Conservation (phyloP, 1,140 invertebrate genomes). For the Polypedilum pembai region DNA sequence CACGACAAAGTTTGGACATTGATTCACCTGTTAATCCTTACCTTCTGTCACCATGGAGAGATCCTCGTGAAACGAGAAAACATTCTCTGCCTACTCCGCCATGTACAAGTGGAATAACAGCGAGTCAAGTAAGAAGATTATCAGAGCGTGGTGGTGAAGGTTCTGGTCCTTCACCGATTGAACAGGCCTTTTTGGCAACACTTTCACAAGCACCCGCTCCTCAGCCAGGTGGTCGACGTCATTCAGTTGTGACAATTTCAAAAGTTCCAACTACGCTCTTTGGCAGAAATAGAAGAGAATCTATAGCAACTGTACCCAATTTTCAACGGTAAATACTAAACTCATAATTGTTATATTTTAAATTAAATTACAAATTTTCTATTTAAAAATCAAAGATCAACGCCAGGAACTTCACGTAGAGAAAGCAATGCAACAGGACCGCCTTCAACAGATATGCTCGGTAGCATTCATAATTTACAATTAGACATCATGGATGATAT, state of each 20-base stretch:
- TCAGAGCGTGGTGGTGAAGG: conserved; percentile 69
- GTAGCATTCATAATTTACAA: conserved; percentile 71
- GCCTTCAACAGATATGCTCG: conserved; percentile 59
- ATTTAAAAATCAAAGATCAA: conserved; percentile 32
- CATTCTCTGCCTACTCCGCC: conserved; percentile 73
- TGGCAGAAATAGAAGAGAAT: conserved; percentile 66
- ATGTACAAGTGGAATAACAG: conserved; percentile 73
- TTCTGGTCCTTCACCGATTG: conserved; percentile 51
- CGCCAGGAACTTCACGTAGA: conserved; percentile 38
- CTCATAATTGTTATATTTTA: neutral
- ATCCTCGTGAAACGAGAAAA: conserved; percentile 58
- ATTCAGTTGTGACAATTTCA: conserved; percentile 77
- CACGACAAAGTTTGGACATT: conserved; percentile 56
- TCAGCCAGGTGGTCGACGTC: conserved; percentile 62
- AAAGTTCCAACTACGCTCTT: conserved; percentile 65
- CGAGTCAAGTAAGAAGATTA: conserved; percentile 69
- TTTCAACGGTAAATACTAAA: neutral
- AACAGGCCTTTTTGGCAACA: conserved; percentile 71
- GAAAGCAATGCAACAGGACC: conserved; percentile 47
- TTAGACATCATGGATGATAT: conserved; percentile 83
- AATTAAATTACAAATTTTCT: neutral
- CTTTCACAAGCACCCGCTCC: conserved; percentile 61
- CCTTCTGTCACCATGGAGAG: conserved; percentile 67
- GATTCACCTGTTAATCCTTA: conserved; percentile 72
- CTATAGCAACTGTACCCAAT: conserved; percentile 63